Evolutionary conservation across 2,888 invertebrate genomes (phyloP), one percentile per base, ranked within the genome.

Genomic region (Leptinotarsa tumamoca): DNA sequence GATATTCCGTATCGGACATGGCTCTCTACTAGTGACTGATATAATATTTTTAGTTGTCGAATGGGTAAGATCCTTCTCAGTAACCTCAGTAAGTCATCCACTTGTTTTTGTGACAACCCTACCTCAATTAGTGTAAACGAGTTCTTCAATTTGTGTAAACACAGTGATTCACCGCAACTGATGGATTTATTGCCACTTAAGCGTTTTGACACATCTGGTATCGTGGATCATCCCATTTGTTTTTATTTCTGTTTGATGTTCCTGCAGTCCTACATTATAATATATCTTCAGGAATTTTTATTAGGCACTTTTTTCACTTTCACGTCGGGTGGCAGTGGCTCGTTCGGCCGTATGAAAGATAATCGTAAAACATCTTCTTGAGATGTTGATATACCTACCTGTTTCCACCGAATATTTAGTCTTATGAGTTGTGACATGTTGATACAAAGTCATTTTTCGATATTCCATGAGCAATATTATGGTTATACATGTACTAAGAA

Each of bases 171-270:
- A 43, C 72, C 72, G 58, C 58, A 67, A 67, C 21, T 70, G 72
- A 76, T 73, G 67, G 76, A 76, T 76, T 70, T 76, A 76, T 68
- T 72, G 70, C 72, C 76, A 73, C 76, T 76, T 76, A 67, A 73
- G 17, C 23, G 73, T 76, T 72, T 72, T 70, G 76, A 76, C 76
- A 73, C 76, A 76, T 76, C 76, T 76, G 76, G 76, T 67, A 67
- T 73, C 73, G 61, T 70, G 72, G 67, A 71, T 67, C 70, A 71
- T 71, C 43, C 69, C 54, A 56, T 58, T 69, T 49, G 18, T 58
- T 67, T 71, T 67, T 68, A 54, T 23, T 43, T 70, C 43, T 52
- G 67, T 74, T 74, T 74, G 56, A 67, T 68, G 67, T 56, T 52
- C 63, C 67, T 68, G 61, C 5, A 51, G 66, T 66, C 54, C 13